Conservation (phyloP, 2,888 invertebrate genomes). For the Hydrotaea diabolus region DNA sequence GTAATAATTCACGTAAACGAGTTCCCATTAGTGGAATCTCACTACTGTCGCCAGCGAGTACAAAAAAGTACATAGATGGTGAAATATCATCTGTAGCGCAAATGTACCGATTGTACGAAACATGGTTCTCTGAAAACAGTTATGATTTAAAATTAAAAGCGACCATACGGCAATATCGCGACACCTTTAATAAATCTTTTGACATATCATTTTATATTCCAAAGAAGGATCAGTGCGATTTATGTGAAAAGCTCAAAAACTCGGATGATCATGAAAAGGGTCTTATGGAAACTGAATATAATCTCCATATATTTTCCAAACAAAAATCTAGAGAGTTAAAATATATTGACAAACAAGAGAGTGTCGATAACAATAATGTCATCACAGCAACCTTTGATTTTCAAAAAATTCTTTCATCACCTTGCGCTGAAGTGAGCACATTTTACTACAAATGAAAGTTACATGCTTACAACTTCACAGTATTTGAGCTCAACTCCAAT, state of each 20-base stretch:
- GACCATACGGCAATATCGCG: slow-evolving; percentile 48
- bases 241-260: slow-evolving; percentile 47
- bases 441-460: slow-evolving; percentile 18
- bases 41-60: slow-evolving; percentile 50
- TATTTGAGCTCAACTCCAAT: slow-evolving; percentile 10
- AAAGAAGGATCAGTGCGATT: slow-evolving; percentile 34
- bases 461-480: slow-evolving; percentile 19
- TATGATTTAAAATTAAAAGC: slow-evolving; percentile 43
- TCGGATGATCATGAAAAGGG: slow-evolving; percentile 18
- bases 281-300: slow-evolving; percentile 19
- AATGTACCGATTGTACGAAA: slow-evolving; percentile 54
- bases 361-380: slow-evolving; percentile 33
- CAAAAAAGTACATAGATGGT: slow-evolving; percentile 44
- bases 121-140: slow-evolving; percentile 36
- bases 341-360: slow-evolving; percentile 23
- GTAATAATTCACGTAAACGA: slow-evolving; percentile 43
- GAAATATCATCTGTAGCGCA: slow-evolving; percentile 46
- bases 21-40: slow-evolving; percentile 50
- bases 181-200: slow-evolving; percentile 41
- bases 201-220: slow-evolving; percentile 29
- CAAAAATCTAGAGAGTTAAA: slow-evolving; percentile 30
- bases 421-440: slow-evolving; percentile 41
- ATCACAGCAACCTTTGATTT: slow-evolving; percentile 50
- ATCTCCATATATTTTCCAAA: slow-evolving; percentile 24
- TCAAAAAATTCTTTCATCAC: slow-evolving; percentile 46